Percentiles rank a stretch among this genome's conserved stretches.
These are phyloP conservation scores for Rhopalosiphum padi DNA, from an alignment of 1,140 invertebrate genomes.

Conservation along the genomic window DNA sequence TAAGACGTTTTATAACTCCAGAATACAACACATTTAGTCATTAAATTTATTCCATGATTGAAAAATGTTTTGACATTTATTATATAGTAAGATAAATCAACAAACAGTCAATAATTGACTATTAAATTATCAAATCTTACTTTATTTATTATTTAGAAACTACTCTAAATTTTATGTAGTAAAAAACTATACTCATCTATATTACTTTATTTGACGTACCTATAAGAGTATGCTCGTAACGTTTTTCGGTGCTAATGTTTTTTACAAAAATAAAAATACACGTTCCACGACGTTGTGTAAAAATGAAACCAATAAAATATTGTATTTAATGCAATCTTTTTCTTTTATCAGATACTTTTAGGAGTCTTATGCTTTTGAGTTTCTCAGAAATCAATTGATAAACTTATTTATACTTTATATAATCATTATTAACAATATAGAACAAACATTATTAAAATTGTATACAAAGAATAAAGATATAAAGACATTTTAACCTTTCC, in stretches of 20 bases:
- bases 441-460: neutral
- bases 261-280: neutral
- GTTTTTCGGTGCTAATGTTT: neutral
- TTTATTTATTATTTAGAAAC: neutral
- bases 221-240: neutral
- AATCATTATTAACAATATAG: neutral
- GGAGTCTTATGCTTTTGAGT: neutral
- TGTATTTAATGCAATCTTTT: too few relatives aligned
- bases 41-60: neutral
- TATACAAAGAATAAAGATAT: neutral
- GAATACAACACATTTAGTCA: neutral
- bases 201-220: neutral
- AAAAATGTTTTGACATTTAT: neutral
- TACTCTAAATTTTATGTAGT: neutral
- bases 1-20: neutral
- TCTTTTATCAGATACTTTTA: neutral
- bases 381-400: neutral
- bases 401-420: neutral
- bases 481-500: neutral
- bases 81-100: neutral
- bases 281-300: neutral
- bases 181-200: neutral
- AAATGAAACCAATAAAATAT: neutral
- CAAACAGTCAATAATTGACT: neutral
- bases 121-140: neutral